These are phyloP conservation scores for Chaenogobius annularis DNA, from an alignment of 2,113 vertebrate genomes.

Conservation along the genomic window DNA sequence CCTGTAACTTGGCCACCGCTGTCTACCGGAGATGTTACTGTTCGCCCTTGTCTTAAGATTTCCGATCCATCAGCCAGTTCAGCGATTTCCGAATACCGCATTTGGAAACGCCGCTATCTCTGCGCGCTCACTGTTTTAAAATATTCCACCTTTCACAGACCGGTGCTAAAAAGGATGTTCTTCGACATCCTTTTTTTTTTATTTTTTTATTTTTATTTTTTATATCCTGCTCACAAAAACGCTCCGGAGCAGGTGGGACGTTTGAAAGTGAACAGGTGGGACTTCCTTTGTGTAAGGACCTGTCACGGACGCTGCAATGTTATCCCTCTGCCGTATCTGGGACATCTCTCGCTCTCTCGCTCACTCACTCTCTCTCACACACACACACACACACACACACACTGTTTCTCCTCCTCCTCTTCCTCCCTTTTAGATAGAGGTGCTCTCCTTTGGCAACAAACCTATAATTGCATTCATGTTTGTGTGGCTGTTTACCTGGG, in stretches of 20 bases:
- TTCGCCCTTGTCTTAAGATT: no score
- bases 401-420: background rate
- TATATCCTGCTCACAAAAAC: background rate
- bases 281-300: slow-evolving; percentile 32
- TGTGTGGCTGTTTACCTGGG: slow-evolving; percentile 25
- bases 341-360: slow-evolving; percentile 41
- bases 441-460: slow-evolving; percentile 29
- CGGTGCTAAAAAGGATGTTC: no score
- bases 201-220: no score
- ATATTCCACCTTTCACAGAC: background rate
- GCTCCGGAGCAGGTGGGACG: slow-evolving; percentile 32
- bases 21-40: no score
- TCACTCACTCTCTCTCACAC: slow-evolving; percentile 21
- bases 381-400: no score
- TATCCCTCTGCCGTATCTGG: slow-evolving; percentile 56
- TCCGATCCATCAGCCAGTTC: no score
- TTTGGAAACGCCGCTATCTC: no score
- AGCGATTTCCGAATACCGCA: no score
- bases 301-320: slow-evolving; percentile 41
- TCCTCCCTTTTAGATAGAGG: slow-evolving; percentile 11
- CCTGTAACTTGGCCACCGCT: no score
- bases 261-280: slow-evolving; percentile 59
- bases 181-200: no score
- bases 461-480: slow-evolving; percentile 43
- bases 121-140: no score